These are phyloP conservation scores for Arge pagana DNA, from an alignment of 2,888 invertebrate genomes.

Conservation along the genomic window DNA sequence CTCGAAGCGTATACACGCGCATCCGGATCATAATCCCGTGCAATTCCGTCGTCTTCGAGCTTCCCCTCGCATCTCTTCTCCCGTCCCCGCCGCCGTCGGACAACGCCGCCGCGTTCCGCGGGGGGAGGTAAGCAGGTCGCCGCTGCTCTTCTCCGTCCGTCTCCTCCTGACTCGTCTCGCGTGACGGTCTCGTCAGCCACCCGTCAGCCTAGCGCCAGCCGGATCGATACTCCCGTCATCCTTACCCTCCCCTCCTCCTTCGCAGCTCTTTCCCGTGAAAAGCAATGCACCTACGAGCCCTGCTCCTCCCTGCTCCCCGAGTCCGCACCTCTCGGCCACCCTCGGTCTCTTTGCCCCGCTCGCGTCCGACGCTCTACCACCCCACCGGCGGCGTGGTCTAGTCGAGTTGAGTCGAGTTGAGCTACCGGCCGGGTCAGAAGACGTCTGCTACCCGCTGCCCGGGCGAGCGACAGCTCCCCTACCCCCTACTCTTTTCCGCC, in stretches of 20 bases:
- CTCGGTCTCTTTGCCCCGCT: slow-evolving; percentile 23
- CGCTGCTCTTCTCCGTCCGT: slow-evolving; percentile 37
- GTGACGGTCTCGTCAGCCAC: slow-evolving; percentile 59
- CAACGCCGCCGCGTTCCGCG: slow-evolving; percentile 23
- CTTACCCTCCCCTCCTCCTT: slow-evolving; percentile 33
- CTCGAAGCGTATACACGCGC: too few species aligned
- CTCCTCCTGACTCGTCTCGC: slow-evolving; percentile 58
- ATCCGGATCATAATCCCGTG: slow-evolving; percentile 51
- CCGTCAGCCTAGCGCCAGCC: slow-evolving; percentile 55
- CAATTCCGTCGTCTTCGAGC: slow-evolving; percentile 51
- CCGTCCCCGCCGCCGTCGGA: slow-evolving; percentile 28
- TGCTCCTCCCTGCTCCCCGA: slow-evolving; percentile 23
- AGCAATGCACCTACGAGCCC: too few species aligned
- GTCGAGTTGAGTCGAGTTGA: slow-evolving; percentile 52
- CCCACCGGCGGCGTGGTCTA: slow-evolving; percentile 40
- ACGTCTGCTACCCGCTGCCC: slow-evolving; percentile 56
- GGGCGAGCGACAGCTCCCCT: slow-evolving; percentile 54
- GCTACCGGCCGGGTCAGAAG: slow-evolving; percentile 60
- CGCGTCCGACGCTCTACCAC: slow-evolving; percentile 36
- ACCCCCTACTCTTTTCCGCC: slow-evolving; percentile 38
- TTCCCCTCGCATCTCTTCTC: slow-evolving; percentile 26
- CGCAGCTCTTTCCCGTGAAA: slow-evolving; percentile 25
- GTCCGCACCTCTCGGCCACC: slow-evolving; percentile 26
- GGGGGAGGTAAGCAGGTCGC: slow-evolving; percentile 29
- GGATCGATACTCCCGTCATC: slow-evolving; percentile 58